Evolutionary conservation across 1,140 invertebrate species (phyloP).

Genomic region (Eriocheir sinensis): DNA sequence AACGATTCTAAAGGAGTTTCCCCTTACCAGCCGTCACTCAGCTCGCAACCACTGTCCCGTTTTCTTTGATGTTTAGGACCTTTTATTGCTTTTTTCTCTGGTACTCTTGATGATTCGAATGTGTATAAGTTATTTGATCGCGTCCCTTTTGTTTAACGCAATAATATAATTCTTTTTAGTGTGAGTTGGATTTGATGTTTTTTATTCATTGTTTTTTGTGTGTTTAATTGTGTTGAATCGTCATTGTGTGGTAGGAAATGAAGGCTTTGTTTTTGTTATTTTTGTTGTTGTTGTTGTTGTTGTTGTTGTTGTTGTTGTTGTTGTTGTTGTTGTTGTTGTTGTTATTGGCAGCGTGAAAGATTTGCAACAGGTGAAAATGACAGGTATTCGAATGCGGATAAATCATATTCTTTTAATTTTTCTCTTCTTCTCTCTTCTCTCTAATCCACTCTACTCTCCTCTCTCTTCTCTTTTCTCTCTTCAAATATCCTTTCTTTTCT

Average conservation of each 20-base stretch:
- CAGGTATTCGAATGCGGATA: no score
- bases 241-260: background rate
- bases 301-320: background rate
- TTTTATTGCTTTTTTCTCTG: background rate
- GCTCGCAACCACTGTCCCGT: background rate
- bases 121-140: background rate
- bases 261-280: background rate
- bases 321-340: background rate
- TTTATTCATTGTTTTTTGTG: background rate
- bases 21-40: background rate
- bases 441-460: no score
- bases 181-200: background rate
- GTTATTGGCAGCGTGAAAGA: no score
- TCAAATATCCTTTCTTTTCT: no score
- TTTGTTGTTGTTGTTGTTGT: background rate
- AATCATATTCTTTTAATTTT: no score
- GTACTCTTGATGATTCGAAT: background rate
- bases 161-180: background rate
- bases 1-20: background rate
- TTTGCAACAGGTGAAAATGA: no score
- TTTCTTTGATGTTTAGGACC: background rate
- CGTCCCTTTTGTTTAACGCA: no score
- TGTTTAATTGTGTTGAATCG: background rate
- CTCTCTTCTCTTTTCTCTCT: no score
- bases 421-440: no score